Conservation (phyloP, 2,888 invertebrate genomes). For the Zeuzera pyrina region DNA sequence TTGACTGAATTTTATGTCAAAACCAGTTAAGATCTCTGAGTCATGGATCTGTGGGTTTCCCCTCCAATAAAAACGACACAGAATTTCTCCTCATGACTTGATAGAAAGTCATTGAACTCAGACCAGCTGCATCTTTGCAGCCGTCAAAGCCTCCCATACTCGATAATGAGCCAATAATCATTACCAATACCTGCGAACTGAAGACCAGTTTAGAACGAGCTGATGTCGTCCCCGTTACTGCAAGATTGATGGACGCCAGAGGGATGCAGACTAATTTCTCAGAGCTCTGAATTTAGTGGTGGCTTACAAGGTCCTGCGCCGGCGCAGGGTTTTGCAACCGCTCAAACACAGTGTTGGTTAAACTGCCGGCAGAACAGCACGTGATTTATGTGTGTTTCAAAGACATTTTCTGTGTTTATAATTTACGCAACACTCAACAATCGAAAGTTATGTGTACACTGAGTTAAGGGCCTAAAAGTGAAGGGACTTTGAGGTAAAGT, state of each 20-base stretch:
- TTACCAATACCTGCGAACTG: conserved; percentile 7
- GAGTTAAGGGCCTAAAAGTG: conserved; percentile 12
- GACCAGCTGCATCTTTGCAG: too few species aligned
- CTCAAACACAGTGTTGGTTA: conserved; percentile 13
- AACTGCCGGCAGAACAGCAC: conserved; percentile 10
- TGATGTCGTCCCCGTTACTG: too few species aligned
- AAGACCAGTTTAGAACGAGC: too few species aligned
- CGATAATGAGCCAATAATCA: conserved; percentile 15
- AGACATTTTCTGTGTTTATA: conserved; percentile 1
- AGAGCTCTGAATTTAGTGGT: conserved; percentile 7
- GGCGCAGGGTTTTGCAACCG: conserved; percentile 16
- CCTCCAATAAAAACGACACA: too few species aligned
- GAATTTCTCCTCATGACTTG: conserved; percentile 8
- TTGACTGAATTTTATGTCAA: too few species aligned
- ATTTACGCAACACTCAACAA: conserved; percentile 9
- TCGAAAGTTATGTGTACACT: conserved; percentile 12
- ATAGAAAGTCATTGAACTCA: conserved; percentile 20
- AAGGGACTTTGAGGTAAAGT: conserved; percentile 6
- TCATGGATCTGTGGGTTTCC: too few species aligned
- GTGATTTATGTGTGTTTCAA: conserved; percentile 8
- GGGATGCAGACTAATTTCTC: conserved; percentile 3
- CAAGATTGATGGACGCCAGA: neutral
- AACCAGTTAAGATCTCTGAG: too few species aligned
- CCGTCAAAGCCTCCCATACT: conserved; percentile 11
- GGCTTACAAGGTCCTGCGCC: conserved; percentile 11